These are phyloP conservation scores for Alosa alosa DNA, from an alignment of 2,113 vertebrate genomes.

Conservation along the genomic window DNA sequence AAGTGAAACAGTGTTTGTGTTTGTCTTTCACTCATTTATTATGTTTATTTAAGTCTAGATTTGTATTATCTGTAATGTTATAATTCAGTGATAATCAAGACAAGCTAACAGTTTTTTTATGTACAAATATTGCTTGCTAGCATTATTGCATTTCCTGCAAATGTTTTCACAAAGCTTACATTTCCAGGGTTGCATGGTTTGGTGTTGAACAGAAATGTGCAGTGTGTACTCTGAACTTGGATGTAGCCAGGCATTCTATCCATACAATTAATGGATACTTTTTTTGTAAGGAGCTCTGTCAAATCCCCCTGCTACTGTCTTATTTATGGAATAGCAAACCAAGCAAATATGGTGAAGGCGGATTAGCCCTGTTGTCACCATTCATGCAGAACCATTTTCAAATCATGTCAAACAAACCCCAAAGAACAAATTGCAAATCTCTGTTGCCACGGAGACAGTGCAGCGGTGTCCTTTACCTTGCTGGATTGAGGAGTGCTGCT, in stretches of 20 bases:
- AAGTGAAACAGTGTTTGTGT: background rate
- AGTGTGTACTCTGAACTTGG: no score
- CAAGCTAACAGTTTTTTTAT: background rate
- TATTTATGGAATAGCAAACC: background rate
- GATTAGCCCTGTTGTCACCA: background rate
- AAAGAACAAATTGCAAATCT: constrained; percentile 25
- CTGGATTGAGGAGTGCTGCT: constrained; percentile 13
- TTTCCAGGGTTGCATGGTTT: no score
- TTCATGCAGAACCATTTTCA: constrained; percentile 24
- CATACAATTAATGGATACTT: background rate
- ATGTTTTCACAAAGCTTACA: no score
- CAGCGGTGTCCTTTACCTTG: constrained; percentile 22
- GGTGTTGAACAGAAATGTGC: no score
- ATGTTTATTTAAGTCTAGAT: background rate
- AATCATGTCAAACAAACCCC: constrained; percentile 21
- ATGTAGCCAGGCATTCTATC: no score
- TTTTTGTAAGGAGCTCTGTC: background rate
- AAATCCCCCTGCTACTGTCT: background rate
- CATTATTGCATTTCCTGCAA: background rate
- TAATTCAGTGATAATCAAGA: no score
- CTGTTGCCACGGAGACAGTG: constrained; percentile 53
- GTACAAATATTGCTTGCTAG: no score
- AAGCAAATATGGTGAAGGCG: background rate
- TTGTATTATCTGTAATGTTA: background rate
- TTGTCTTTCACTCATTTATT: background rate